Evolutionary conservation across 2,797 vertebrate genomes (phyloP).

Genomic region (Silurus lanzhouensis): DNA sequence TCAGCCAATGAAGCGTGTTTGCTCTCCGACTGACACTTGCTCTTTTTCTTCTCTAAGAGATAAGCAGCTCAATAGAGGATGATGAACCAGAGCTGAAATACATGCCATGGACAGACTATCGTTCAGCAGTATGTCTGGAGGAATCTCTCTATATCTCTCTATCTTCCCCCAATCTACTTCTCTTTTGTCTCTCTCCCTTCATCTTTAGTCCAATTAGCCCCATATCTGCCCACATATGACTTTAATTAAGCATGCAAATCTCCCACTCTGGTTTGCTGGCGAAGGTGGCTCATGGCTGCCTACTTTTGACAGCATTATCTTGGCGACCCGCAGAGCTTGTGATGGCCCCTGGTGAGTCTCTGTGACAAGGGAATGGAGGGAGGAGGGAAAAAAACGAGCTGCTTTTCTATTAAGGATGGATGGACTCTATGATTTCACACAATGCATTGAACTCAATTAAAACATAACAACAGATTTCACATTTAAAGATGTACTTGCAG

Average conservation of each 20-base stretch:
- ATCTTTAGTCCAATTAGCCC: constrained; percentile 23
- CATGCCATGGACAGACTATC: neutral
- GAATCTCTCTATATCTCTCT: constrained; percentile 18
- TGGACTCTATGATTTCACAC: neutral
- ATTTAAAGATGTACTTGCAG: neutral
- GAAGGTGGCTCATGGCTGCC: constrained; percentile 52
- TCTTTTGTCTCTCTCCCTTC: neutral
- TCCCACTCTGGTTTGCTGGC: constrained; percentile 43
- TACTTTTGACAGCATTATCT: constrained; percentile 58
- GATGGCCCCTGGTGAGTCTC: constrained; percentile 49
- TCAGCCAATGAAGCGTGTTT: constrained; percentile 63
- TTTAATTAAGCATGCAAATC: constrained; percentile 56
- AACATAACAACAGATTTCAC: neutral
- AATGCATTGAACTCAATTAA: neutral
- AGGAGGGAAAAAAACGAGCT: neutral
- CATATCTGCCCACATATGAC: constrained; percentile 52
- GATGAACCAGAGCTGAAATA: constrained; percentile 24
- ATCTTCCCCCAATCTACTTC: neutral
- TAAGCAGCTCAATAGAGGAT: constrained; percentile 16
- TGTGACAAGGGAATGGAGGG: neutral
- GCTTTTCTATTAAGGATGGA: neutral
- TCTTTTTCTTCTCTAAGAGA: constrained; percentile 31
- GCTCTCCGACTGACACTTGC: constrained; percentile 65
- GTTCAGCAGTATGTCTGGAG: constrained; percentile 1
- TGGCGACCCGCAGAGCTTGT: constrained; percentile 58